Conservation (phyloP, 2,113 vertebrate genomes). For the Chaenogobius annularis region DNA sequence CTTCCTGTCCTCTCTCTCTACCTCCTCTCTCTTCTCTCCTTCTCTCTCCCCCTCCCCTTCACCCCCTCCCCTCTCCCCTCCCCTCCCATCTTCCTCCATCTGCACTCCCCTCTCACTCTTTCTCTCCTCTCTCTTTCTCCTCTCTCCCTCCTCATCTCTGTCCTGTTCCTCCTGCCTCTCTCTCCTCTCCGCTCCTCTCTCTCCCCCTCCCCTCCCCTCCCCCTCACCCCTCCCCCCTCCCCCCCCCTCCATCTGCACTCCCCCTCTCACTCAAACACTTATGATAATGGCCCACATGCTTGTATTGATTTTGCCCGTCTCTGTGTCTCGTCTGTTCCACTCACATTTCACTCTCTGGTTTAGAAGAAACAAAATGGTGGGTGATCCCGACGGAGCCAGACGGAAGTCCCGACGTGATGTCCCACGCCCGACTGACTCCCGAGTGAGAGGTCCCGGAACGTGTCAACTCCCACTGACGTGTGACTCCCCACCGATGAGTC, state of each 20-base stretch:
- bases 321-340: conserved; percentile 26
- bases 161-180: too few species aligned
- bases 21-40: too few species aligned
- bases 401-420: too few species aligned
- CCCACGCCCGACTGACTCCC: too few species aligned
- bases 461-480: too few species aligned
- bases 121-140: not conserved
- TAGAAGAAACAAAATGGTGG: not conserved
- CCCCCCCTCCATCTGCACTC: conserved; percentile 63
- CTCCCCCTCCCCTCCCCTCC: conserved; percentile 32
- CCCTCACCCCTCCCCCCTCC: conserved; percentile 32
- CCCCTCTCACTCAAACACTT: conserved; percentile 52
- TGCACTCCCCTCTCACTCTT: conserved; percentile 24
- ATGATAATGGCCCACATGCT: conserved; percentile 76
- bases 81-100: conserved; percentile 23
- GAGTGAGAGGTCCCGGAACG: too few species aligned
- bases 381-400: too few species aligned
- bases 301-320: conserved; percentile 71
- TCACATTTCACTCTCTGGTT: conserved; percentile 19
- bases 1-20: too few species aligned
- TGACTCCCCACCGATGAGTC: too few species aligned
- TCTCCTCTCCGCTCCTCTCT: conserved; percentile 41
- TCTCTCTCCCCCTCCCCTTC: conserved; percentile 10
- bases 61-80: conserved; percentile 18
- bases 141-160: not conserved